Percentiles rank a stretch among this genome's conserved stretches.
phyloP scores from a whole-genome alignment of 2,888 invertebrate genomes.

The Anodontia alba region DNA sequence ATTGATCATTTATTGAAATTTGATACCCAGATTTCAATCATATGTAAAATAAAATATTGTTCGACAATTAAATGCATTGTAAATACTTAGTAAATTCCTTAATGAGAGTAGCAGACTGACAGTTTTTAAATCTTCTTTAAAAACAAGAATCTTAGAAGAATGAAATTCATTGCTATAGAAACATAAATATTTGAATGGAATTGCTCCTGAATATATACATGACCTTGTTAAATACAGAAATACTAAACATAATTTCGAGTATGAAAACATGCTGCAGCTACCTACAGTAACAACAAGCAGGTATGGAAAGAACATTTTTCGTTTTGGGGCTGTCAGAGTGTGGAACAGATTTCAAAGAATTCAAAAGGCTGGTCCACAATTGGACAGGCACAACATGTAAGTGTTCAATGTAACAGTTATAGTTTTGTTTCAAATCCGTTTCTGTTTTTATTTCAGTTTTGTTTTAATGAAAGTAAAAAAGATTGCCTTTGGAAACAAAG shows the following conservation, averaged over 20 bases:
- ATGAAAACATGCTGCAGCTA: too few relatives aligned
- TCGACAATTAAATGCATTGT: not conserved
- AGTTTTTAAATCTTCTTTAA: constrained; percentile 5
- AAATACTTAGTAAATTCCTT: not conserved
- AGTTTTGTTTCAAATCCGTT: not conserved
- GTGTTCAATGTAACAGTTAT: constrained; percentile 4
- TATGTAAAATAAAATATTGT: constrained; percentile 7
- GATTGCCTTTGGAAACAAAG: too few relatives aligned
- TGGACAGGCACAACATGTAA: not conserved
- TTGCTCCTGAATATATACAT: not conserved
- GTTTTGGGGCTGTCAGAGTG: constrained; percentile 3
- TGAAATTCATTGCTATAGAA: constrained; percentile 7
- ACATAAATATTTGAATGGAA: not conserved
- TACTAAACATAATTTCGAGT: constrained; percentile 1
- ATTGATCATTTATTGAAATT: not conserved
- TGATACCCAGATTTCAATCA: not conserved
- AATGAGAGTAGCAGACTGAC: not conserved
- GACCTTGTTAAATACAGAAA: not conserved
- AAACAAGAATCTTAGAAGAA: not conserved
- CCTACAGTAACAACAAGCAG: not conserved
- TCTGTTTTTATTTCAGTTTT: too few relatives aligned
- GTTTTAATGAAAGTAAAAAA: too few relatives aligned
- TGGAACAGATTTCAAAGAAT: constrained; percentile 7
- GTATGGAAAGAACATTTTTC: not conserved
- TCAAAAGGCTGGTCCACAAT: too few relatives aligned